phyloP scores from a whole-genome alignment of 2,888 invertebrate genomes.

The Trichacis sp. region DNA sequence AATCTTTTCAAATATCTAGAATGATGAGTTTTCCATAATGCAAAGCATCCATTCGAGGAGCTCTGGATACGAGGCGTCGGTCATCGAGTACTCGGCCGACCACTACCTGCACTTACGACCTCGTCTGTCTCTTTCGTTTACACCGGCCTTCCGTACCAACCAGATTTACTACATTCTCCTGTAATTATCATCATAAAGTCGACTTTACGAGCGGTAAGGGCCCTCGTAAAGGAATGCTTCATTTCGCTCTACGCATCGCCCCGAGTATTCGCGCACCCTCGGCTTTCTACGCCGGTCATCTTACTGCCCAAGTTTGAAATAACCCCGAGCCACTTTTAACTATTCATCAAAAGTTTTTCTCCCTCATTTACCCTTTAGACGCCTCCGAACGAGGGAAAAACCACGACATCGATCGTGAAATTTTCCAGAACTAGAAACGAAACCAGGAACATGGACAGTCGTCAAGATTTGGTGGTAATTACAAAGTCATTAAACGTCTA shows the following conservation, averaged over 20 bases:
- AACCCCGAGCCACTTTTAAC: conserved; percentile 18
- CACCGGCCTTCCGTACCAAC: conserved; percentile 49
- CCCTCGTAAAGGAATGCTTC: conserved; percentile 69
- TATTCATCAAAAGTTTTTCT: conserved; percentile 3
- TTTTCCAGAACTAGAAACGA: too few relatives aligned
- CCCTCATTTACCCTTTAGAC: neutral
- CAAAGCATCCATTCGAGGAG: conserved; percentile 27
- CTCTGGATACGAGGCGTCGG: conserved; percentile 41
- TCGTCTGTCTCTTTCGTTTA: conserved; percentile 23
- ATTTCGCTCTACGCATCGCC: conserved; percentile 55
- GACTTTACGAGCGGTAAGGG: conserved; percentile 69
- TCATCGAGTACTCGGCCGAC: conserved; percentile 40
- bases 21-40: neutral
- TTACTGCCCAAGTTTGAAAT: conserved; percentile 28
- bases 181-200: conserved; percentile 70
- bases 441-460: too few relatives aligned
- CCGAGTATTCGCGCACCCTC: conserved; percentile 15
- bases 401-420: too few relatives aligned
- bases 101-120: conserved; percentile 37
- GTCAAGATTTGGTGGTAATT: too few relatives aligned
- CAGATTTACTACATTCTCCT: conserved; percentile 68
- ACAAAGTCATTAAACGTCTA: conserved; percentile 25
- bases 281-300: conserved; percentile 9
- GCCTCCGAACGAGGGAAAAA: too few relatives aligned
- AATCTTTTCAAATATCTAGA: neutral